phyloP scores from a whole-genome alignment of 2,888 invertebrate species.

The Temnothorax rugatulus region DNA sequence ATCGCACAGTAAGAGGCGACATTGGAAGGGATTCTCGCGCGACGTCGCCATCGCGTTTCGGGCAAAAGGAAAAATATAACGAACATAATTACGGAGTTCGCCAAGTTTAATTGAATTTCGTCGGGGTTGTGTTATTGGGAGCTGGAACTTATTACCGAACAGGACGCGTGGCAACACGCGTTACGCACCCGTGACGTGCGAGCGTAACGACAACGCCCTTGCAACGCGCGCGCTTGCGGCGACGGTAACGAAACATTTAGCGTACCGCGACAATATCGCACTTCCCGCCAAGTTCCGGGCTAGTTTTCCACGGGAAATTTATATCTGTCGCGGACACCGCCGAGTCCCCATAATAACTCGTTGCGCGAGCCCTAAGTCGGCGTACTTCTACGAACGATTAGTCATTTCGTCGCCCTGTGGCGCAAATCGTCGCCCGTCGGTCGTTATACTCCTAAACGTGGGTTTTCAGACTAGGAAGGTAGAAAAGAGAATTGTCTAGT shows the following conservation, averaged over 20 bases:
- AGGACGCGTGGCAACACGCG: constrained; percentile 25
- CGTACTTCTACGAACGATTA: constrained; percentile 56
- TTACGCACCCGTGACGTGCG: constrained; percentile 48
- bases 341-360: constrained; percentile 33
- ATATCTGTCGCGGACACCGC: constrained; percentile 56
- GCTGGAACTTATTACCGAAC: constrained; percentile 46
- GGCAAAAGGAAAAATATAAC: constrained; percentile 46
- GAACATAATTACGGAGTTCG: constrained; percentile 67
- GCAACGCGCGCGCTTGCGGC: not conserved
- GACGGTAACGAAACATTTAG: constrained; percentile 40
- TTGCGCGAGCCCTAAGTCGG: constrained; percentile 17
- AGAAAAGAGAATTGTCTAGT: not conserved
- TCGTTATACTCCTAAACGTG: not conserved
- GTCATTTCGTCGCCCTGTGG: constrained; percentile 34
- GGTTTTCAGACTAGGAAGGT: not conserved
- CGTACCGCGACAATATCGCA: constrained; percentile 53
- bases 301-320: constrained; percentile 53
- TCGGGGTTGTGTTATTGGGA: constrained; percentile 59
- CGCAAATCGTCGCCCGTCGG: constrained; percentile 23
- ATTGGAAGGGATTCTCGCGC: not conserved
- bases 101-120: constrained; percentile 73
- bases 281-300: constrained; percentile 51
- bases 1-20: not conserved
- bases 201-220: constrained; percentile 37
- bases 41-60: constrained; percentile 6